phyloP scores from a whole-genome alignment of 2,888 invertebrate genomes.

The Teleogryllus oceanicus region DNA sequence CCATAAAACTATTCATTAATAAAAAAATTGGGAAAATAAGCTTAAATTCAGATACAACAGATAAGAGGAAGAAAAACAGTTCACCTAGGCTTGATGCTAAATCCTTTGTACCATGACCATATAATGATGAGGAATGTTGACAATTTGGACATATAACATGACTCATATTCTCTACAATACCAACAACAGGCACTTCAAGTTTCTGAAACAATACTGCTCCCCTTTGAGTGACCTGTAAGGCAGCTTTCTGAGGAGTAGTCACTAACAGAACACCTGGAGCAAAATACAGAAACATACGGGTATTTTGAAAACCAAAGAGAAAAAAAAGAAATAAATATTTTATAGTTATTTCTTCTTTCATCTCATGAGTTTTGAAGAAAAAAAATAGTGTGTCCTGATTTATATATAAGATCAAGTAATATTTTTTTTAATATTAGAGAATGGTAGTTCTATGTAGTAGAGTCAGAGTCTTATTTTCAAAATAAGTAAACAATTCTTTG shows the following conservation, averaged over 20 bases:
- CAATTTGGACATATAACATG: constrained; percentile 74
- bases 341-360: constrained; percentile 20
- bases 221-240: constrained; percentile 78
- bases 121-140: constrained; percentile 66
- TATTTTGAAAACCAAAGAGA: neutral
- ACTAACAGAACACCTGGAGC: constrained; percentile 75
- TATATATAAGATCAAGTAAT: neutral
- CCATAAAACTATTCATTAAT: too few species aligned
- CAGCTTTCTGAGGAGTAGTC: constrained; percentile 87
- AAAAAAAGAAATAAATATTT: neutral
- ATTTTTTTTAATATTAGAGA: too few species aligned
- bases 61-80: constrained; percentile 20
- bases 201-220: constrained; percentile 86
- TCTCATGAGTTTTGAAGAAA: constrained; percentile 1
- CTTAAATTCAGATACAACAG: too few species aligned
- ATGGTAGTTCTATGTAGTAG: too few species aligned
- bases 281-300: neutral
- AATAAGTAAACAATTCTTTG: too few species aligned
- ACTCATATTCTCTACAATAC: constrained; percentile 91
- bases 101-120: constrained; percentile 62
- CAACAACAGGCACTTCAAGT: constrained; percentile 75
- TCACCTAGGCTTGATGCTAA: constrained; percentile 62
- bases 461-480: too few species aligned
- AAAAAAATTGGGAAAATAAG: too few species aligned
- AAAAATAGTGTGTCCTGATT: neutral